Conservation (phyloP, 1,140 invertebrate genomes). For the honey bee (Apis mellifera) region DNA sequence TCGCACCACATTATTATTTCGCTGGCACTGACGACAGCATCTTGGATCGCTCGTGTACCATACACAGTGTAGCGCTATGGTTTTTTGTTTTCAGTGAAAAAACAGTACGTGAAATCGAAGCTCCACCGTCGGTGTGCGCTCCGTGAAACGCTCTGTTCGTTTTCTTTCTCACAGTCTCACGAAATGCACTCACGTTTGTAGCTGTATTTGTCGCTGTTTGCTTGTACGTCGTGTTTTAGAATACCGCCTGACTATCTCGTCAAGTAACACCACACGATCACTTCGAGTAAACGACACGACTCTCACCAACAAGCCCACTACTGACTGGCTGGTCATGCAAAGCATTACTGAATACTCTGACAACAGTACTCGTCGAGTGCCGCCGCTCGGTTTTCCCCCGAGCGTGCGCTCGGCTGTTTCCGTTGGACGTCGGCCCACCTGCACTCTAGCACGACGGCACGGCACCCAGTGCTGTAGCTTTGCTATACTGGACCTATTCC, state of each 20-base stretch:
- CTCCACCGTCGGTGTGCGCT: slow-evolving; percentile 64
- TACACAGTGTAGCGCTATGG: slow-evolving; percentile 66
- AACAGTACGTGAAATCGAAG: slow-evolving; percentile 58
- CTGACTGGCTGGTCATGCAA: slow-evolving; percentile 77
- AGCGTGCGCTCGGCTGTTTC: slow-evolving; percentile 64
- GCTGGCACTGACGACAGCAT: slow-evolving; percentile 80
- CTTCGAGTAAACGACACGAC: slow-evolving; percentile 70
- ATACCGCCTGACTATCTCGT: slow-evolving; percentile 43
- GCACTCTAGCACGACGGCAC: slow-evolving; percentile 73
- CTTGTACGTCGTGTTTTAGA: slow-evolving; percentile 5
- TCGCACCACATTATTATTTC: slow-evolving; percentile 82
- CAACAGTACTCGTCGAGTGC: slow-evolving; percentile 74
- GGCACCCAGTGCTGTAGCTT: slow-evolving; percentile 62
- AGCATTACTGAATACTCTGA: slow-evolving; percentile 80
- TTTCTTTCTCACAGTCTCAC: slow-evolving; percentile 64
- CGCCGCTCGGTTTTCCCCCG: slow-evolving; percentile 76
- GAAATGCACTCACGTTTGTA: slow-evolving; percentile 43
- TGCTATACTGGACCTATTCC: background rate
- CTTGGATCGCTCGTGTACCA: slow-evolving; percentile 76
- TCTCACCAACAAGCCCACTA: slow-evolving; percentile 70
- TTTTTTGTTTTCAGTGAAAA: slow-evolving; percentile 53
- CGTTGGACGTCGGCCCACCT: slow-evolving; percentile 73
- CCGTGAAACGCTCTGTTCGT: slow-evolving; percentile 36
- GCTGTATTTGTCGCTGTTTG: slow-evolving; percentile 33
- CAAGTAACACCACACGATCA: slow-evolving; percentile 70